phyloP scores from a whole-genome alignment of 2,113 vertebrate genomes.

The Toxotes chatareus region DNA sequence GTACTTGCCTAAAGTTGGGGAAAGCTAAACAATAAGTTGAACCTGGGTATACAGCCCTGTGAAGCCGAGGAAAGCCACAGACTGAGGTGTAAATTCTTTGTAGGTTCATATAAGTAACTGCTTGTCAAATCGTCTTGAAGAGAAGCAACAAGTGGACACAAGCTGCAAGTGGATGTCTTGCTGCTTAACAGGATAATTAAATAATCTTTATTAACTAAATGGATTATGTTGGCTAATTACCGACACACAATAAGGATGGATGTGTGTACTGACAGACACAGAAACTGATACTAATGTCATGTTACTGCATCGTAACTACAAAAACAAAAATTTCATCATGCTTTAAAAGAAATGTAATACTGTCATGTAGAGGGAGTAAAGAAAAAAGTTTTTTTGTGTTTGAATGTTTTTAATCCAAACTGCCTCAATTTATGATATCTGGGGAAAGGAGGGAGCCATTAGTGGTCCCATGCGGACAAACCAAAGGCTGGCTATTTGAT shows the following conservation, averaged over 20 bases:
- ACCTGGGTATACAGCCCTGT: neutral
- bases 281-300: neutral
- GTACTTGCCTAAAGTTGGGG: too few species aligned
- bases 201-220: conserved; percentile 12
- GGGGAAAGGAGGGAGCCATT: conserved; percentile 38
- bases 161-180: neutral
- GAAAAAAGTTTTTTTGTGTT: neutral
- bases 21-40: neutral
- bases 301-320: neutral
- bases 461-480: conserved; percentile 22
- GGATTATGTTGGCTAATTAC: neutral
- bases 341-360: neutral
- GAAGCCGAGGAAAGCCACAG: too few species aligned
- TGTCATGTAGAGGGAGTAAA: neutral
- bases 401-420: conserved; percentile 2
- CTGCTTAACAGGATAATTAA: neutral
- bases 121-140: neutral
- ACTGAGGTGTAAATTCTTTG: neutral
- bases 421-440: conserved; percentile 12
- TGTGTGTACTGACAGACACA: neutral
- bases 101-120: neutral
- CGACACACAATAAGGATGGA: neutral
- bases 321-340: neutral
- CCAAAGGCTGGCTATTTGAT: conserved; percentile 27
- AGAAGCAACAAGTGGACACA: neutral